Percentiles rank a stretch among this genome's conserved stretches.
phyloP scores from a whole-genome alignment of 1,140 invertebrate genomes.

The Hylaeus volcanicus region DNA sequence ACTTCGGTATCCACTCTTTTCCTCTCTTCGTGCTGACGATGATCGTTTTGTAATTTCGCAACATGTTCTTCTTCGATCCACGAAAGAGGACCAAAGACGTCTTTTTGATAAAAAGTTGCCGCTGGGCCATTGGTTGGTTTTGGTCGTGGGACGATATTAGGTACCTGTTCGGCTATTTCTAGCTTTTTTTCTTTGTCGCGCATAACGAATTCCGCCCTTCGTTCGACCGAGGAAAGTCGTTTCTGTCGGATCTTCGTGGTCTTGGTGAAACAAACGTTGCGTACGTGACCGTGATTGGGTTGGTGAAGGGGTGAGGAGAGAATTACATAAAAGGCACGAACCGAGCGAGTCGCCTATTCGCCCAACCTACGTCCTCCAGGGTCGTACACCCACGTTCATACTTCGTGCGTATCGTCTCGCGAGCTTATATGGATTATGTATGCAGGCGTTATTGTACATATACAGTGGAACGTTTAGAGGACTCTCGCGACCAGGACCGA shows the following conservation, averaged over 20 bases:
- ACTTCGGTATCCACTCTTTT: too few relatives aligned
- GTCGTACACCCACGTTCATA: constrained; percentile 72
- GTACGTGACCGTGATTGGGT: constrained; percentile 61
- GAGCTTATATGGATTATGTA: constrained; percentile 56
- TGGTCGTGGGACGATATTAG: background rate
- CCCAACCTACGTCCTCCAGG: constrained; percentile 74
- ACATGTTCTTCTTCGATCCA: background rate
- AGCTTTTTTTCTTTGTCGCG: background rate
- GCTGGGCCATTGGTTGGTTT: background rate
- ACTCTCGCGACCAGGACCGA: constrained; percentile 20
- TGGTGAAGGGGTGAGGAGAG: constrained; percentile 61
- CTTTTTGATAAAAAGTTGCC: too few relatives aligned
- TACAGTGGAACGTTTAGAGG: constrained; percentile 25
- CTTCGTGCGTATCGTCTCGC: constrained; percentile 41
- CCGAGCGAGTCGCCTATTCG: constrained; percentile 69
- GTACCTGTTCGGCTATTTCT: background rate
- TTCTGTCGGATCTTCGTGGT: constrained; percentile 37
- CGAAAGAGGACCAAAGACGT: background rate
- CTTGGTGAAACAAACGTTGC: constrained; percentile 46
- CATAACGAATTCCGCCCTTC: constrained; percentile 21
- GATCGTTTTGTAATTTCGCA: background rate
- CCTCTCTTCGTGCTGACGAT: background rate
- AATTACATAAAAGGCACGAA: constrained; percentile 75
- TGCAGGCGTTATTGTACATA: constrained; percentile 31
- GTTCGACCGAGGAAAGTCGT: constrained; percentile 26